Base-by-base conservation (phyloP, 2,113 vertebrate genomes). In the Isurus oxyrinchus region DNA sequence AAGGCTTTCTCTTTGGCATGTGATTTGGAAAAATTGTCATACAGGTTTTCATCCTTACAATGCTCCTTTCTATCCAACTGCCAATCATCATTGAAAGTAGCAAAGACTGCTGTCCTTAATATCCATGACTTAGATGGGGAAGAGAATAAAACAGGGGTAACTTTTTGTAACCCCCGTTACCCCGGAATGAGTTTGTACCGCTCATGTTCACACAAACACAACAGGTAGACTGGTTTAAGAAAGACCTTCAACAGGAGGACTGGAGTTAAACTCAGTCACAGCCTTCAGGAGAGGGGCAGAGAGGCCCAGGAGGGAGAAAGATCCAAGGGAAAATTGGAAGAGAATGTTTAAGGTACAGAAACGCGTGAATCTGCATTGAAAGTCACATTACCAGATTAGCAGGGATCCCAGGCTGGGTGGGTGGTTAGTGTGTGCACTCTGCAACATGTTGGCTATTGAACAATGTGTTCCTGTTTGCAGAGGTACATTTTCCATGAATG, bases 401-500 rank as follows among this genome's bases (percentile, higher is more conserved):
- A 95, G 0, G 1, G 67, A 21, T 53, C 5, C 25, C 66, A 76
- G 35, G 44, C 66, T 95, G 94, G 94, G 44, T 95, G 67, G 94
- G 23, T 35, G 94, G 94, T 55, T 55, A 55, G 67, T 55, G 23
- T 72, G 44, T 13, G 67, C 27, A 55, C 25, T 72, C 94, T 44
- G 14, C 66, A 69, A 76, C 66, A 53, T 25, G 2, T 69, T 72
- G 66, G 4, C 66, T 19, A 31, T 69, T 69, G 44, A 95, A 72
- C 94, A 95, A 95, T 95, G 49, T 72, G 25, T 49, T 72, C 76
- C 94, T 72, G 94, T 95, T 59, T 95, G 66, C 66, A 6, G 14
- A 55, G 49, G 27, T 72, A 53, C 67, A 27, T 95, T 49, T 76
- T 59, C 13, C 66, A 72, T 40, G 49, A 95, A 95, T 69, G 93